Evolutionary conservation across 2,888 invertebrate genomes (phyloP), one percentile per base, ranked within the genome.

Genomic region (Dynastes hyllus): DNA sequence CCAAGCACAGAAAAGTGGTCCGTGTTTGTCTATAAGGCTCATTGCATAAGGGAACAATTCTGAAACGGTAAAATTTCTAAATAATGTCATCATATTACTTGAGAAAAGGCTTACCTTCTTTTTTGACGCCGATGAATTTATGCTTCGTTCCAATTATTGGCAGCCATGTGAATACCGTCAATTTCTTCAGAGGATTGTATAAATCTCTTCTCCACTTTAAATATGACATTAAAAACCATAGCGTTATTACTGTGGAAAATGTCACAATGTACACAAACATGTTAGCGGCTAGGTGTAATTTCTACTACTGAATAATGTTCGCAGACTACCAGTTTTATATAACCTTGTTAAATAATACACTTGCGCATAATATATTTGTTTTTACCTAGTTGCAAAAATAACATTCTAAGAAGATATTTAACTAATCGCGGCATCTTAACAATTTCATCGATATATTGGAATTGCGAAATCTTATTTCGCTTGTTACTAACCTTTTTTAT

Each of bases 161-260:
- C 80, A 79, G 8, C 53, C 40, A 16, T 85, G 85, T 37, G 84
- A 84, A 22, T 29, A 58, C 55, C 16, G 85, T 83, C 76, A 86
- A 83, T 70, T 80, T 81, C 29, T 83, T 78, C 9, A 85, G 13
- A 22, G 63, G 40, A 5, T 65, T 22, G 61, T 53, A 70, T n/a
- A 67, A 32, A 32, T 67, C 53, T 11, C 37, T 22, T 63, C 45
- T 63, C 71, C 63, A 70, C 73, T 78, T 50, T n/a, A 73, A 5
- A 22, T 27, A 63, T n/a, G 40, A 61, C 37, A 53, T 45, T 22
- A 70, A 51, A n/a, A 55, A 29, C 76, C 76, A 76, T 50, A 76
- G 11, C 13, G 29, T 27, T 27, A 51, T n/a, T 16, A 69, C 27
- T 22, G 16, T 51, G 2, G 27, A 6, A 32, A 63, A 32, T 32